Evolutionary conservation across 64 coral and sea anemone species (phyloP).

Genomic region (Platygyra sinensis): DNA sequence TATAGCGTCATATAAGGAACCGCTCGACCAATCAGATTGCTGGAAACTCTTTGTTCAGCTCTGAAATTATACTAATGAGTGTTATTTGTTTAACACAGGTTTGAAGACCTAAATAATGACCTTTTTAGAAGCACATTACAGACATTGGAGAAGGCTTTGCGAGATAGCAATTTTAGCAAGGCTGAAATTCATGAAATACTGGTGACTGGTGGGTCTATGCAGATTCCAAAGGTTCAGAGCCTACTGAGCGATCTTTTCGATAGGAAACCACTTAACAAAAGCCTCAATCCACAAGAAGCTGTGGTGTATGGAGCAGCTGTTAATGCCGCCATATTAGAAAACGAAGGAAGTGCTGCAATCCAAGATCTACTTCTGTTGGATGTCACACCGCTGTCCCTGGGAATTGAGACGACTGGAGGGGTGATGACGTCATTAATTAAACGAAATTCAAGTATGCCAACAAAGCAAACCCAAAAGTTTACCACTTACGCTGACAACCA

Average conservation of each 20-base stretch:
- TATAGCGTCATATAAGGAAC: no score
- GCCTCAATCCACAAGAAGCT: constrained; percentile 42
- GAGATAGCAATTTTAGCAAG: neutral
- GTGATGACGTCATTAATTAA: constrained; percentile 44
- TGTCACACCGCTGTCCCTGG: constrained; percentile 40
- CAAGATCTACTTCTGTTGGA: constrained; percentile 46
- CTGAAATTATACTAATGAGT: no score
- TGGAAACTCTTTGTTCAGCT: no score
- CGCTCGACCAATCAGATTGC: no score
- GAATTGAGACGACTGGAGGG: constrained; percentile 44
- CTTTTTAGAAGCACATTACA: neutral
- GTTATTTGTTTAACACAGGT: neutral
- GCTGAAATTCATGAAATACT: neutral
- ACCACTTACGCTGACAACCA: constrained; percentile 53
- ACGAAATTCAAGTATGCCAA: constrained; percentile 33
- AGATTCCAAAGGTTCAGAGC: constrained; percentile 6
- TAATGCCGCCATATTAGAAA: constrained; percentile 19
- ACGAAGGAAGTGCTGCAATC: constrained; percentile 11
- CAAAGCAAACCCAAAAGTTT: constrained; percentile 36
- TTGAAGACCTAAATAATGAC: constrained; percentile 30
- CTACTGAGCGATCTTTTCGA: neutral
- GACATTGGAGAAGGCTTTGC: neutral
- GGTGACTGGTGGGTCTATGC: constrained; percentile 19
- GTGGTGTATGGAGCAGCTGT: constrained; percentile 34
- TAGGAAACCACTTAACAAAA: neutral